Conservation (phyloP, 2,888 invertebrate genomes). For the Melanostoma scalare region DNA sequence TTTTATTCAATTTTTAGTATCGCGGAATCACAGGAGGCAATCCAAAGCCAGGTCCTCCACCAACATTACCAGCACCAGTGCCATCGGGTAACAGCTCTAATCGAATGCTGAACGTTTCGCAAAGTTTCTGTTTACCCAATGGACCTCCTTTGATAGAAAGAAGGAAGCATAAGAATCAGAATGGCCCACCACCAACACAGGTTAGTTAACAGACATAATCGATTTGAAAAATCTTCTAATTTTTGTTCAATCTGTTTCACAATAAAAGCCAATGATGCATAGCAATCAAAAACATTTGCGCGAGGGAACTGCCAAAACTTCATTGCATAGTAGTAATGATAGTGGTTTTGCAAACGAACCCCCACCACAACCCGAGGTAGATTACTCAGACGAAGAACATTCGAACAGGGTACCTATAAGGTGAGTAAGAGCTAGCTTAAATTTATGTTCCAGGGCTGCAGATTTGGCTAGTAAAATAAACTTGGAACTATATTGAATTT, state of each 20-base stretch:
- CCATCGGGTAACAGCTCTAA: slow-evolving; percentile 82
- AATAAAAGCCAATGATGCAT: slow-evolving; percentile 73
- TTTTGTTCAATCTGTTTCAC: slow-evolving; percentile 46
- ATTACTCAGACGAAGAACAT: slow-evolving; percentile 94
- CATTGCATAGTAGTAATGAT: slow-evolving; percentile 95
- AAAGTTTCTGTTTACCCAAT: slow-evolving; percentile 83
- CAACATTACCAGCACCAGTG: slow-evolving; percentile 88
- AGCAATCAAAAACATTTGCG: slow-evolving; percentile 75
- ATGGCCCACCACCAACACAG: slow-evolving; percentile 77
- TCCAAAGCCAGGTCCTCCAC: slow-evolving; percentile 87
- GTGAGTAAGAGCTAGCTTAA: slow-evolving; percentile 77
- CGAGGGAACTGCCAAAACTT: slow-evolving; percentile 86
- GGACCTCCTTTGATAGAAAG: slow-evolving; percentile 79
- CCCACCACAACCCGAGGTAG: slow-evolving; percentile 93
- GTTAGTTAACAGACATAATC: slow-evolving; percentile 40
- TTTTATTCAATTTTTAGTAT: slow-evolving; percentile 78
- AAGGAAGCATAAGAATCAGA: slow-evolving; percentile 79
- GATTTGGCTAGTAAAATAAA: background rate
- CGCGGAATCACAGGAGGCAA: slow-evolving; percentile 84
- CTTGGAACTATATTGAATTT: too few relatives aligned
- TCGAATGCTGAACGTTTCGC: slow-evolving; percentile 85
- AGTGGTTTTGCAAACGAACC: slow-evolving; percentile 95
- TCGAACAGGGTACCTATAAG: slow-evolving; percentile 84
- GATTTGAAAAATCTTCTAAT: background rate
- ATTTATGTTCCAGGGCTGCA: background rate